Base-by-base conservation (phyloP, 1,140 invertebrate genomes). In the Helicoverpa armigera region DNA sequence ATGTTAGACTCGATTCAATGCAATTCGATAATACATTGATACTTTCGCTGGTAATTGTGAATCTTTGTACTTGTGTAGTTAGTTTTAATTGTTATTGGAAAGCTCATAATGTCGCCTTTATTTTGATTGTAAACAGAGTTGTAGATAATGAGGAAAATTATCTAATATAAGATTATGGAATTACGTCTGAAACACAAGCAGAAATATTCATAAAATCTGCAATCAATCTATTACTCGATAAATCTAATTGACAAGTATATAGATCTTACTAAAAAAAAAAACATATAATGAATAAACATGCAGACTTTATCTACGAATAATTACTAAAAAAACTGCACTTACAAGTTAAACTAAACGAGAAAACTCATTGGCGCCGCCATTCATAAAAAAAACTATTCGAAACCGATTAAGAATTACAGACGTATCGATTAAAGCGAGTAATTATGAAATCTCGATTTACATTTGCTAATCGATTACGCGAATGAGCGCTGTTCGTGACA, bases 41-140 rank as follows among this genome's bases (percentile, higher is more conserved):
- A 81, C 85, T 86, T 84, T 86, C 85, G 79, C 81, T 51, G 16
- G 60, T 76, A 51, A 76, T 63, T 78, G 73, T 79, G 18, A 61
- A 70, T 65, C 75, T 76, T 60, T 61, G 69, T 82, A 61, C 35
- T 58, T 76, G 56, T 51, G 35, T 79, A 67, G 43, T 54, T 65
- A 48, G 18, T 61, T 76, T 60, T 77, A 67, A 69, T 78, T 58
- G 53, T 63, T 13, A 3, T 69, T 18, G 10, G 65, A 69, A 69
- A 69, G 65, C 51, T 10, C 31, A 48, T 50, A 43, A 43, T 67
- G 14, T 11, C 10, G 7, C 11, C 31, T 12, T 35, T 35, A 31
- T 29, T 29, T 63, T 31, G 7, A 13, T 12, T 29, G 63, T 67
- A 9, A 67, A n/a, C 1, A 67, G n/a, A 54, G 53, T 13, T n/a